Percentiles rank a stretch among this genome's conserved stretches.
phyloP scores from a whole-genome alignment of 1,140 invertebrate species.

The Drosophila baimaii region DNA sequence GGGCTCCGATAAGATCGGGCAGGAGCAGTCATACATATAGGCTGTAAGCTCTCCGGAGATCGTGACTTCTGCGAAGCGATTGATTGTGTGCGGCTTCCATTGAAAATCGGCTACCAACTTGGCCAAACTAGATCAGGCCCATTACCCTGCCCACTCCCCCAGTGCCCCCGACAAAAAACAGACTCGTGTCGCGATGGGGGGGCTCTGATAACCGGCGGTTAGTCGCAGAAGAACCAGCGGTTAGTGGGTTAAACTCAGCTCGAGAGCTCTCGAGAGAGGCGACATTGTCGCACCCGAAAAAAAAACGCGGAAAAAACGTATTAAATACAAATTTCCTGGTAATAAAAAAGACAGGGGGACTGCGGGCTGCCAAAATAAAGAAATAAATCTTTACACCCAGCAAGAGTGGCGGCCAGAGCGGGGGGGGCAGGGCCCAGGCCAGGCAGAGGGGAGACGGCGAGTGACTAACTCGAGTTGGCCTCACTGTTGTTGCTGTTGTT shows the following conservation, averaged over 20 bases:
- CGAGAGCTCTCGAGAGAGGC: not conserved
- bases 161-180: not conserved
- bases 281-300: slow-evolving; percentile 64
- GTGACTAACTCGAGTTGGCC: slow-evolving; percentile 60
- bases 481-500: slow-evolving; percentile 67
- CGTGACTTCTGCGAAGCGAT: slow-evolving; percentile 35
- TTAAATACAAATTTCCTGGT: slow-evolving; percentile 82
- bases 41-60: slow-evolving; percentile 4
- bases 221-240: slow-evolving; percentile 13
- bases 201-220: slow-evolving; percentile 19
- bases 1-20: slow-evolving; percentile 6
- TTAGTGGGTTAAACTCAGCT: slow-evolving; percentile 41
- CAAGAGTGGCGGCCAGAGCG: slow-evolving; percentile 9
- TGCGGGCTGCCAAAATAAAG: slow-evolving; percentile 72
- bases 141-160: not conserved
- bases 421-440: no score
- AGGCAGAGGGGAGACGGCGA: slow-evolving; percentile 22
- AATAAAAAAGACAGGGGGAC: slow-evolving; percentile 56
- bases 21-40: not conserved
- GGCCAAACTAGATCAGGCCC: slow-evolving; percentile 26
- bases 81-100: slow-evolving; percentile 54
- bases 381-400: slow-evolving; percentile 76
- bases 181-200: slow-evolving; percentile 30
- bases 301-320: slow-evolving; percentile 77
- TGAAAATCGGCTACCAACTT: slow-evolving; percentile 45